Base-by-base conservation (phyloP, 2,113 vertebrate genomes). In the Menidia beryllina region DNA sequence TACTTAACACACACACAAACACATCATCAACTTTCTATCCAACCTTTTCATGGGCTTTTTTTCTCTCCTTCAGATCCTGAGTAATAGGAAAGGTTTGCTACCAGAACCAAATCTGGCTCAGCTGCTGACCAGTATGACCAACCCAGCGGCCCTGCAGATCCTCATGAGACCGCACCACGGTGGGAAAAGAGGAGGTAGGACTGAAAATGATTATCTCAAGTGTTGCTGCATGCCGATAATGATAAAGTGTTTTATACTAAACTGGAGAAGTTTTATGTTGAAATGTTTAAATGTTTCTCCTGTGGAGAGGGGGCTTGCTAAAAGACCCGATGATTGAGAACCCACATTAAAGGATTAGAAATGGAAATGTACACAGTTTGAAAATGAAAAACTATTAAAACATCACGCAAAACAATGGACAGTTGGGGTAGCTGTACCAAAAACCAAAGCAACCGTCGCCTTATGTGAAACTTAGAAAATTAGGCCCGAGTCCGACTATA, bases 81-180 rank as follows among this genome's bases (percentile, higher is more conserved):
- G 95, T 85, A 96, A 93, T 49, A 96, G 94, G 85, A 98, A 98
- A 81, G 98, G 97, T 12, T 92, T 98, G 63, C 93, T 99, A 49
- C 97, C 97, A 50, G 97, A 98, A 82, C 98, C 98, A 19, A 98
- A 95, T 63, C 90, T 97, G 3, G 93, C 95, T 47, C 97, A 99
- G 93, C 95, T 98, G 60, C 91, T 98, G 92, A 98, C 95, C 69
- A 98, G 96, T 79, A 94, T 99, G 70, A 97, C 94, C 75, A 98
- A 97, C 8, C 98, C 98, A 7, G 96, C 97, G 1, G 96, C 96
- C 92, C 81, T 98, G 74, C 97, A 98, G 72, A 94, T 98, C 84
- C 94, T 99, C 27, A 93, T 98, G 83, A 95, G 96, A 66, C 96
- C 97, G 10, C 96, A 95, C 85, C 87, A 95, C 62, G 88, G 91